These are phyloP conservation scores for Tragelaphus buxtoni DNA, from an alignment of 2,113 vertebrate species.

Conservation along the genomic window DNA sequence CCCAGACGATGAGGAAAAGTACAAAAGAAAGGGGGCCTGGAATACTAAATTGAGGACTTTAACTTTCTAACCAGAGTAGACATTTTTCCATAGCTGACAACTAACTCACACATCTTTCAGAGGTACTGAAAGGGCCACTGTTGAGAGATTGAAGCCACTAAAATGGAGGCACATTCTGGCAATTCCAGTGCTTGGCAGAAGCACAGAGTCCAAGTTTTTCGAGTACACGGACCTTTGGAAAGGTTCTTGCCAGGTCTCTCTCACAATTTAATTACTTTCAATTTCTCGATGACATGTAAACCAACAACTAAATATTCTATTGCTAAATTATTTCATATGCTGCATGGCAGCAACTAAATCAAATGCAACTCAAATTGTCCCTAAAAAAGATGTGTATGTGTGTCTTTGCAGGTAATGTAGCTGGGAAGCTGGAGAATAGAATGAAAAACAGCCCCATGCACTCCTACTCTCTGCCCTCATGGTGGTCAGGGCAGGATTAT, in stretches of 20 bases:
- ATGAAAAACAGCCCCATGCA: background rate
- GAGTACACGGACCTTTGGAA: conserved; percentile 47
- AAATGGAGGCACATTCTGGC: conserved; percentile 33
- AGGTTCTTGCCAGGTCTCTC: conserved; percentile 40
- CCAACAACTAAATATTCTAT: background rate
- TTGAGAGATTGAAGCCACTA: conserved; percentile 21
- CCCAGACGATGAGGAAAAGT: background rate
- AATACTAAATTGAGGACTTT: background rate
- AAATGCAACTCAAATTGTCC: background rate
- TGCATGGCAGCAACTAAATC: background rate
- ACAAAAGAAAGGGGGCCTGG: background rate
- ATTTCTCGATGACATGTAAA: conserved; percentile 41
- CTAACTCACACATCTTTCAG: conserved; percentile 12
- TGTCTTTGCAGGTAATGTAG: background rate
- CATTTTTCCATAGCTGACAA: conserved; percentile 3
- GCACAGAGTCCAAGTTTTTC: conserved; percentile 25
- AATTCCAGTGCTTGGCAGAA: background rate
- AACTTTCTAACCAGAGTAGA: background rate
- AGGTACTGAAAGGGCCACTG: background rate
- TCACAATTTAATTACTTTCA: conserved; percentile 57
- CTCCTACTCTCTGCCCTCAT: background rate
- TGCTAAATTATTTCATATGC: background rate
- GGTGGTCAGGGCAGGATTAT: background rate
- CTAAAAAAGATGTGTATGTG: background rate
- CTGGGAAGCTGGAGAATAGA: background rate